These are phyloP conservation scores for Hormaphis cornu DNA, from an alignment of 1,140 invertebrate genomes.

Conservation along the genomic window DNA sequence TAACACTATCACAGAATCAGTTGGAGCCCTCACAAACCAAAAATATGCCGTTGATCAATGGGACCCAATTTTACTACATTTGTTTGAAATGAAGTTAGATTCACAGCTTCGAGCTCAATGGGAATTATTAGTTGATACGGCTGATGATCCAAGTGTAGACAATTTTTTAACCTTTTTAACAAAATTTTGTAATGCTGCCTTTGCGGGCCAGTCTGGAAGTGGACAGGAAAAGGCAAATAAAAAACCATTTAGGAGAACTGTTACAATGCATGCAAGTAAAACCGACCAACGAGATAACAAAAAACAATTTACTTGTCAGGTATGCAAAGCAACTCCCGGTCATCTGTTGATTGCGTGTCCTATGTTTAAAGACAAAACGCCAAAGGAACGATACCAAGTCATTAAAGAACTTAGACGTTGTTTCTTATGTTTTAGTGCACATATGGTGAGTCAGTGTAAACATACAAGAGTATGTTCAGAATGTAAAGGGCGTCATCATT, in stretches of 20 bases:
- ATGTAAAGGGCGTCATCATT: background rate
- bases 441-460: background rate
- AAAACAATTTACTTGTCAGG: background rate
- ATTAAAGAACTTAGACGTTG: background rate
- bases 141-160: background rate
- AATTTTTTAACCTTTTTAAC: background rate
- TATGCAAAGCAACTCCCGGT: background rate
- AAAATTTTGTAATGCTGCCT: background rate
- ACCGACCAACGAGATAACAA: no score
- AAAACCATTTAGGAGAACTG: no score
- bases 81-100: background rate
- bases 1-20: background rate
- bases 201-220: background rate
- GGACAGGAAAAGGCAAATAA: background rate
- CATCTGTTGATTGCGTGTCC: background rate
- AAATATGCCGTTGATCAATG: background rate
- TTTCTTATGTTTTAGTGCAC: background rate
- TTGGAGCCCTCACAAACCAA: background rate
- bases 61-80: background rate
- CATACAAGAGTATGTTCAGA: background rate
- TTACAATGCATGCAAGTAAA: no score
- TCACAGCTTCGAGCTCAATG: background rate
- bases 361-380: background rate
- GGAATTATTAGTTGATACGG: background rate
- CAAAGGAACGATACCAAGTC: background rate